Percentiles rank a stretch among this genome's conserved stretches.
Evolutionary conservation across 2,113 vertebrate genomes (phyloP).

Genomic region (Illadopsis cleaveri): DNA sequence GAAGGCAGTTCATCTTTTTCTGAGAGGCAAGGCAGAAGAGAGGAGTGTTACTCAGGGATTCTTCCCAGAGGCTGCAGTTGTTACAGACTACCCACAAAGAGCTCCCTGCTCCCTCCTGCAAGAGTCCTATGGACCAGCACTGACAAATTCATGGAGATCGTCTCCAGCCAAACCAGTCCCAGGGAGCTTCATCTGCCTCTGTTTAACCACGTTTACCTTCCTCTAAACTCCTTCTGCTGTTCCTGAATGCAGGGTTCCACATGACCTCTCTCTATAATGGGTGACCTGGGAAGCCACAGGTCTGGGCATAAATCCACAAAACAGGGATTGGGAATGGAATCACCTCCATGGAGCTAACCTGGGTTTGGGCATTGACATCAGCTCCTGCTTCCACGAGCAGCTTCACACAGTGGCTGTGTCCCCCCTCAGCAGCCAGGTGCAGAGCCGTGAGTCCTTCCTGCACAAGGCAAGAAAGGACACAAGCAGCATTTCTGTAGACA

Average conservation of each 20-base stretch:
- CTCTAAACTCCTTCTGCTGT: background rate
- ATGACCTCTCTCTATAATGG: fast-evolving
- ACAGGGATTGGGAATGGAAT: background rate
- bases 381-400: conserved; percentile 79
- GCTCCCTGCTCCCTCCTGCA: background rate
- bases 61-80: background rate
- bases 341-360: conserved; percentile 62
- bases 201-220: fast-evolving
- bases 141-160: background rate
- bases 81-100: background rate
- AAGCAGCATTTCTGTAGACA: background rate
- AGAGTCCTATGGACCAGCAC: background rate
- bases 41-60: background rate
- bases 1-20: conserved; percentile 85
- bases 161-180: background rate
- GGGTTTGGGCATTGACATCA: conserved; percentile 77
- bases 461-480: background rate
- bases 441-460: conserved; percentile 85
- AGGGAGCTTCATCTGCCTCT: background rate
- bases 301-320: background rate
- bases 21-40: conserved; percentile 22
- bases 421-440: conserved; percentile 80
- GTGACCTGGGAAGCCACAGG: background rate
- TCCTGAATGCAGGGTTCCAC: background rate
- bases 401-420: conserved; percentile 71